Base-by-base conservation (phyloP, 2,113 vertebrate genomes). In the Leuciscus idus region DNA sequence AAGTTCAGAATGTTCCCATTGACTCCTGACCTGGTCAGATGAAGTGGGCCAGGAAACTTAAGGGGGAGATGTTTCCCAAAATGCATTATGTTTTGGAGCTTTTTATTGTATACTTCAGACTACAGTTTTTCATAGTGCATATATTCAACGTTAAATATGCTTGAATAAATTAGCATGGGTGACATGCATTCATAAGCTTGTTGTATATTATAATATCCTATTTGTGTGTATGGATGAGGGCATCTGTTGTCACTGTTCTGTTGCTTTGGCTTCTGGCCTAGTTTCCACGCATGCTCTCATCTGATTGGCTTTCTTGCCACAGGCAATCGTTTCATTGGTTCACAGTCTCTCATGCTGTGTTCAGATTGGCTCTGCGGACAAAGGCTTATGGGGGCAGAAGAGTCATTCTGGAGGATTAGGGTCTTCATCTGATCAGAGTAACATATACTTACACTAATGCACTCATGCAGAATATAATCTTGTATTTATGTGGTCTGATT, bases 231-330 rank as follows among this genome's bases (percentile, higher is more conserved):
- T 83, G 81, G 66, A 72, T 72, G 57, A 33, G 30, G 68, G 82
- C 66, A 73, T 84, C 68, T 84, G 82, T 84, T 84, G 82, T 84
- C 66, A 74, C 85, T 64, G 21, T 83, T 76, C 80, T 83, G 85
- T 77, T 83, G 85, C 72, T 77, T 52, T 77, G 46, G 72, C 62
- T 87, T 87, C 59, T 83, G 80, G 72, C 70, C 72, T 75, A 80
- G 57, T 87, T 87, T 87, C 85, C 61, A 39, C 26, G 57, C 72
- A 39, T 83, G 62, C 85, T 77, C 33, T 15, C 48, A 21, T 55
- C 46, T 77, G 85, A 87, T 87, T 87, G 85, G 85, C 61, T 66
- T 57, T 84, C 68, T 84, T 57, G 82, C 66, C 68, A 57, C 82
- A 73, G 66, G 48, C 68, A 26, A 36, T 43, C n/a, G 23, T 36